Conservation (phyloP, 2,797 vertebrate species). For the Sebastes cheni region DNA sequence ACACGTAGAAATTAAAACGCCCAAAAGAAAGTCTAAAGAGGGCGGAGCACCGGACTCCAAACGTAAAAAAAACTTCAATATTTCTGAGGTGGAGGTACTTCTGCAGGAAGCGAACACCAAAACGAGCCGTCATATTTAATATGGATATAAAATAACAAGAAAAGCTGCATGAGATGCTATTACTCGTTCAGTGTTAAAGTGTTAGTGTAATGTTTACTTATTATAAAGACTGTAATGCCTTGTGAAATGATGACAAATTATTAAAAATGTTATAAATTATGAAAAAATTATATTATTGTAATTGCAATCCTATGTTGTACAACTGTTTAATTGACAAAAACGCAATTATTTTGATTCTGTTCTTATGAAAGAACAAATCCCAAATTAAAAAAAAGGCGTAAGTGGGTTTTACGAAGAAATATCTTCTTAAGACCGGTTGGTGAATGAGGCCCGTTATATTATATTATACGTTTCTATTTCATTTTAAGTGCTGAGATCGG, state of each 20-base stretch:
- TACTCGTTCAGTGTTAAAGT: not conserved
- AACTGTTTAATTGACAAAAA: no score
- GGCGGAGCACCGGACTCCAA: no score
- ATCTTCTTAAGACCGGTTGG: not conserved
- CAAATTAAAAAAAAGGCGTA: no score
- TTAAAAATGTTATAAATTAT: not conserved
- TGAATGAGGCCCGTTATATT: not conserved
- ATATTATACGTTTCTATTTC: not conserved
- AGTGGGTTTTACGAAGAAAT: not conserved
- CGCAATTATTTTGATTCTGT: no score
- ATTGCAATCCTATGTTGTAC: not conserved
- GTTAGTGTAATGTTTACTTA: not conserved
- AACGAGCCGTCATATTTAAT: not conserved
- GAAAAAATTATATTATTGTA: not conserved
- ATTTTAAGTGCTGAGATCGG: not conserved
- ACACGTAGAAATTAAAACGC: no score
- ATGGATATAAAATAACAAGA: not conserved
- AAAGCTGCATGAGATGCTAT: not conserved
- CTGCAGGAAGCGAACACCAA: not conserved
- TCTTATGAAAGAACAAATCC: no score
- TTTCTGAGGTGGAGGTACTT: not conserved
- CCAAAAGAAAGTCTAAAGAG: not conserved
- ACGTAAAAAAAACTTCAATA: not conserved
- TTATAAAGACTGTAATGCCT: not conserved
- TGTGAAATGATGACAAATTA: not conserved